Base-by-base conservation (phyloP, 1,140 invertebrate genomes). In the Pachypsylla venusta region DNA sequence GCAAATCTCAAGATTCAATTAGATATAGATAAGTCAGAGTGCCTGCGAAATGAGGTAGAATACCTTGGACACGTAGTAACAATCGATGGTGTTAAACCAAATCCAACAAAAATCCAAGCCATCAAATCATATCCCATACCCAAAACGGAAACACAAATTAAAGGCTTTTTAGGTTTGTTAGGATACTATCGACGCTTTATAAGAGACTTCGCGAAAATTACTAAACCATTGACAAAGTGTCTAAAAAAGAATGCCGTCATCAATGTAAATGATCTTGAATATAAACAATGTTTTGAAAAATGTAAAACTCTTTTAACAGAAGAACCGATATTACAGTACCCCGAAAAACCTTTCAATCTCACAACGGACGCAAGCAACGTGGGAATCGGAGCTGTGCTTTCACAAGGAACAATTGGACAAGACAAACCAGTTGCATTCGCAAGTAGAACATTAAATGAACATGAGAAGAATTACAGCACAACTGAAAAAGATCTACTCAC, bases 401-500 rank as follows among this genome's bases (percentile, higher is more conserved):
- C 57, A 0, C 71, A 74, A 65, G 67, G 67, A 26, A 39, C 62
- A 5, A 55, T 65, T 1, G 61, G 60, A 5, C 20, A 28, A 14
- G 61, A 62, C 12, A 39, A 42, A 26, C 58, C 67, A 5, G 62
- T 70, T 30, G 64, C 65, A 5, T 70, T 65, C 60, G 66, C 66
- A 1, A 61, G 53, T 1, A 40, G 67, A 30, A 67, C 65, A 1
- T 57, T 70, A 14, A 67, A 62, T 19, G 62, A 65, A 42, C 60
- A 63, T 7, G 69, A 71, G 65, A 12, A 35, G 5, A 63, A 64
- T 30, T 68, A 68, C 53, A 55, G 55, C 10, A 63, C 62, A 1
- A 66, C 68, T 26, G 69, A 75, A 67, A 71, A 73, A 62, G 75
- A 80, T 70, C 64, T 75, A 53, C 61, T 80, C 16, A 75, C 74